Evolutionary conservation across 2,797 vertebrate species (phyloP), one percentile per base, ranked within the genome.

Genomic region (Cirrhinus mrigala): DNA sequence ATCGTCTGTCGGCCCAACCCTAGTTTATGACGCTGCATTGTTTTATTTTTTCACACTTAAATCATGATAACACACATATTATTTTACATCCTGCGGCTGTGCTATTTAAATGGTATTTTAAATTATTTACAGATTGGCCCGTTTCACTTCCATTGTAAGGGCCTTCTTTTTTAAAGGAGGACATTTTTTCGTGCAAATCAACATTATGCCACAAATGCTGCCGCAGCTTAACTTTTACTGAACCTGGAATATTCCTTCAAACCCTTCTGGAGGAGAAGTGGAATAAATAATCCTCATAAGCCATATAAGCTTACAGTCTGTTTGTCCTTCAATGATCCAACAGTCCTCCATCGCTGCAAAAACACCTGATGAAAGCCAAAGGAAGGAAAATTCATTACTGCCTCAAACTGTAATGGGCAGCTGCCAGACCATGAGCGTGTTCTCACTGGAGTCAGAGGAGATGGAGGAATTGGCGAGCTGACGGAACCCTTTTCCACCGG

Each of bases 341-440:
- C 37, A 54, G 75, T 81, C 20, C 71, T 27, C 70, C 69, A 62
- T 70, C 66, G 73, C 46, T 24, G 54, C 44, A 69, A 73, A 33
- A 54, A 77, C 54, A 52, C 9, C 58, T 37, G 29, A 64, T 52
- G 58, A 64, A 48, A 66, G 62, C n/a, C 48, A 60, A 33, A 33
- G 3, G 40, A 46, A 37, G 22, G 37, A 44, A 33, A 22, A 8
- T n/a, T 37, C 22, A 80, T 68, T 69, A 58, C 54, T 64, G 56
- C 74, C 91, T 94, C 96, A 97, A 84, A 98, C 92, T 6, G 90
- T 94, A 80, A 98, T 37, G 0, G 96, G 97, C 18, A 97, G 93
- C 94, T 98, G 97, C 97, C 97, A 98, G 82, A 97, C 96, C 89
- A 98, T 95, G 79, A 98, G 91, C 1, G 94, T 95, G 90, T 95